These are phyloP conservation scores for Botia kubotai DNA, from an alignment of 2,797 vertebrate species.

Conservation along the genomic window DNA sequence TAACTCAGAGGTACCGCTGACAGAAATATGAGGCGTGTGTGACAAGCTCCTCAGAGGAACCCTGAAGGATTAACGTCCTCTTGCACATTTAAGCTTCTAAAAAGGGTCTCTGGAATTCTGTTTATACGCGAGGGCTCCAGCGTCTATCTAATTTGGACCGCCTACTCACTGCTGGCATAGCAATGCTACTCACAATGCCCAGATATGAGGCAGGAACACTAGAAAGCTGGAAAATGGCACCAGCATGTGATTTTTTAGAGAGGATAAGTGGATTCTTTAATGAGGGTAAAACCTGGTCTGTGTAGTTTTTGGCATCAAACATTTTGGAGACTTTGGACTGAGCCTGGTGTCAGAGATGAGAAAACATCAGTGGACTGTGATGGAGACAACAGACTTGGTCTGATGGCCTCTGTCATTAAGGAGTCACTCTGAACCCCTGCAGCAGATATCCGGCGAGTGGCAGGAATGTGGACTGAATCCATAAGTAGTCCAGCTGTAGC, in stretches of 20 bases:
- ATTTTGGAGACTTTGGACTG: conserved; percentile 36
- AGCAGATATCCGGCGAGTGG: conserved; percentile 47
- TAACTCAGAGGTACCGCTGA: conserved; percentile 44
- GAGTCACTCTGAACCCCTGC: conserved; percentile 58
- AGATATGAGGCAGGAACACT: conserved; percentile 33
- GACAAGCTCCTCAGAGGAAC: conserved; percentile 39
- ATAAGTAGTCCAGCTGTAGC: conserved; percentile 24
- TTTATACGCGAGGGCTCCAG: conserved; percentile 52
- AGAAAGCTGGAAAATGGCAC: not conserved
- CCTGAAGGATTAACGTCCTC: conserved; percentile 41
- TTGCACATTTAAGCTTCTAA: conserved; percentile 45
- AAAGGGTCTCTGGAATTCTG: conserved; percentile 47
- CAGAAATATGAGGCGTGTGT: conserved; percentile 47
- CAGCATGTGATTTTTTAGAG: conserved; percentile 17
- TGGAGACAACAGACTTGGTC: conserved; percentile 41
- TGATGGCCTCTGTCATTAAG: conserved; percentile 49
- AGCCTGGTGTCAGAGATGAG: conserved; percentile 44
- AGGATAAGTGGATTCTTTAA: conserved; percentile 55
- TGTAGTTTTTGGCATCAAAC: conserved; percentile 45
- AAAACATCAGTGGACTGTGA: conserved; percentile 41
- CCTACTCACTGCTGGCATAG: conserved; percentile 40
- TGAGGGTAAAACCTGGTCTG: conserved; percentile 44
- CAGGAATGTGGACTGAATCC: conserved; percentile 49
- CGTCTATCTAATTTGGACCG: conserved; percentile 48
- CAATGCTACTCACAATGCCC: not conserved